These are phyloP conservation scores for Furcula furcula DNA, from an alignment of 2,888 invertebrate genomes.

Conservation along the genomic window DNA sequence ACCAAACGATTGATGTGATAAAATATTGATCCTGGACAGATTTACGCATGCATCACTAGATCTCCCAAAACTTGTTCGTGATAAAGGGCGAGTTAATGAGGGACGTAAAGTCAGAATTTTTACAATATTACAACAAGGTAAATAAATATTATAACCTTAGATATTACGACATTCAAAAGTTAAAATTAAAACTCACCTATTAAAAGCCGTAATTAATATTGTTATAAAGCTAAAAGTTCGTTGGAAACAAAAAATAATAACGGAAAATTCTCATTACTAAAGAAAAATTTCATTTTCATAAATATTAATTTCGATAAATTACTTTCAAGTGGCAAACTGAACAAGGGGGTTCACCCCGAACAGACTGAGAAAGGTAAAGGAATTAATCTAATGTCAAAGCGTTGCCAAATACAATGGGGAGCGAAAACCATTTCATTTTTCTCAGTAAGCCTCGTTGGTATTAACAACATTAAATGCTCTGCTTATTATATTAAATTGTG, in stretches of 20 bases:
- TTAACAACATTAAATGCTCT: background rate
- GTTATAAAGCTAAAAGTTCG: constrained; percentile 18
- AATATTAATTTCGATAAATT: constrained; percentile 54
- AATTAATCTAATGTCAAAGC: constrained; percentile 53
- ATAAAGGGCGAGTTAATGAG: too few relatives aligned
- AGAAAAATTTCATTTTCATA: constrained; percentile 46
- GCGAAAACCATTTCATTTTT: constrained; percentile 42
- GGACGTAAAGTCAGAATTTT: too few relatives aligned
- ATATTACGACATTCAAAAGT: constrained; percentile 3
- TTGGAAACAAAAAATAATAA: constrained; percentile 31
- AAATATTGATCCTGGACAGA: too few relatives aligned
- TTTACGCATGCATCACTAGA: too few relatives aligned
- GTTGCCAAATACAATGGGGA: constrained; percentile 42
- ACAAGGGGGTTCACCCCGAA: constrained; percentile 32
- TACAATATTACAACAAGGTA: background rate
- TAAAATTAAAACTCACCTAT: constrained; percentile 15
- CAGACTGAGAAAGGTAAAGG: constrained; percentile 42
- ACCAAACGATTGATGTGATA: too few relatives aligned
- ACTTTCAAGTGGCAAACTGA: constrained; percentile 42
- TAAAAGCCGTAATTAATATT: constrained; percentile 22
- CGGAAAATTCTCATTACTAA: constrained; percentile 34
- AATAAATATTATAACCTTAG: background rate
- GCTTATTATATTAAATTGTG: too few relatives aligned
- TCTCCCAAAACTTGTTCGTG: too few relatives aligned
- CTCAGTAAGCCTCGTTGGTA: constrained; percentile 12